Percentiles rank a stretch among this genome's conserved stretches.
These are phyloP conservation scores for Sorex fumeus DNA, from an alignment of 2,113 vertebrate species.

Conservation along the genomic window DNA sequence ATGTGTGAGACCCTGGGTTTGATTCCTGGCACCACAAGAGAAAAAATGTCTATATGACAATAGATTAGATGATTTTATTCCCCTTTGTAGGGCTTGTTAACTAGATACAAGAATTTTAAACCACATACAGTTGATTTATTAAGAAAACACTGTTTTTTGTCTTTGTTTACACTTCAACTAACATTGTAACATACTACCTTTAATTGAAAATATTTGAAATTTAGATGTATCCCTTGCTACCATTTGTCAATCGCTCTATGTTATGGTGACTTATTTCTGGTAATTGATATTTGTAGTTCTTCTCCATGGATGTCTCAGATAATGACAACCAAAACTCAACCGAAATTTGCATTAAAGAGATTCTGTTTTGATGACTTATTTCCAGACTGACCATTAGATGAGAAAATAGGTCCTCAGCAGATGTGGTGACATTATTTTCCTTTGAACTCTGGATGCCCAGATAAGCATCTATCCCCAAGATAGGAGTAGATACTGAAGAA, in stretches of 20 bases:
- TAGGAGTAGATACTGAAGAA: slow-evolving; percentile 10
- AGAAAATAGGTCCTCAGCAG: slow-evolving; percentile 34
- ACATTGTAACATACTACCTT: slow-evolving; percentile 47
- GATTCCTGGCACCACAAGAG: too few species aligned
- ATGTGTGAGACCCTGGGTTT: too few species aligned
- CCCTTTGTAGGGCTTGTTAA: slow-evolving; percentile 51
- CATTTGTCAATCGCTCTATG: slow-evolving; percentile 33
- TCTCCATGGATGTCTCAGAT: slow-evolving; percentile 43
- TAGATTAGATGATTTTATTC: slow-evolving; percentile 45
- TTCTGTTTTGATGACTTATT: slow-evolving; percentile 23
- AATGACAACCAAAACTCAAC: slow-evolving; percentile 34
- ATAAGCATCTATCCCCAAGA: not conserved
- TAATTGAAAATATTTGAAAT: slow-evolving; percentile 56
- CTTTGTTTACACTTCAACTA: not conserved
- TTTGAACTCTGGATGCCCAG: not conserved
- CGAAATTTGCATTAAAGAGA: slow-evolving; percentile 56
- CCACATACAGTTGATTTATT: slow-evolving; percentile 17
- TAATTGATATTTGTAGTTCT: slow-evolving; percentile 18
- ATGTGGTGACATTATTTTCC: slow-evolving; percentile 49
- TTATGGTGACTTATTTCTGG: slow-evolving; percentile 18
- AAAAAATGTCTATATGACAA: slow-evolving; percentile 53
- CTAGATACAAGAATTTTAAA: slow-evolving; percentile 49
- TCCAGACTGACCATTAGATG: slow-evolving; percentile 46
- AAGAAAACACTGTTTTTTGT: slow-evolving; percentile 38
- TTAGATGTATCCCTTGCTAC: not conserved